Base-by-base conservation (phyloP, 1,140 invertebrate genomes). In the Oreohelix idahoensis region DNA sequence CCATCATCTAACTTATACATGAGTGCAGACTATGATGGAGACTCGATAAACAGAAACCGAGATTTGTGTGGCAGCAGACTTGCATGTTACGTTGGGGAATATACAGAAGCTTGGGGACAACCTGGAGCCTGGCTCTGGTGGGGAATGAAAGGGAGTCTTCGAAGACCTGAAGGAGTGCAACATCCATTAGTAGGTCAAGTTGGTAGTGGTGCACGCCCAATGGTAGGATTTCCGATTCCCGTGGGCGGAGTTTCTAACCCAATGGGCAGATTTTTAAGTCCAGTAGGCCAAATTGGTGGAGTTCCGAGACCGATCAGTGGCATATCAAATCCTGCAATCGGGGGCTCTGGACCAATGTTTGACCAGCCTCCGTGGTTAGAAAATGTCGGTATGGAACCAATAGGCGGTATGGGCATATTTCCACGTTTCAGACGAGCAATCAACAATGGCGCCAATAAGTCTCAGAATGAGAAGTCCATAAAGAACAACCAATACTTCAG, bases 81-180 rank as follows among this genome's bases (percentile, higher is more conserved):
- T 26, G 2, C 42, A 13, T 79, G 77, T 32, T 79, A 79, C 77
- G 20, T 69, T 8, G 77, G 77, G 32, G 77, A 79, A 36, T 79
- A 66, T 58, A 79, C 53, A 29, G 53, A 79, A 53, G 26, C 1
- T 10, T 79, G 77, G 77, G 29, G 58, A 5, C 29, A 45, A 17
- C 77, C 77, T n/a, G 58, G 15, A n/a, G 77, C 77, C 36, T 66
- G 53, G 53, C 17, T 79, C 17, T 79, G 77, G 77, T 79, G 77
- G 77, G 58, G 58, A 45, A 69, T 66, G 8, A 69, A 66, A 26
- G 35, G 8, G n/a, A 58, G 42, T 23, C 1, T n/a, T 23, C 1
- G 45, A 36, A n/a, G 10, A 53, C 1, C n/a, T 1, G 75, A 36
- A 4, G 36, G 26, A 42, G 8, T 26, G 20, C 20, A 42, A 13